phyloP scores from a whole-genome alignment of 2,113 vertebrate species.

The Lophochroa leadbeateri region DNA sequence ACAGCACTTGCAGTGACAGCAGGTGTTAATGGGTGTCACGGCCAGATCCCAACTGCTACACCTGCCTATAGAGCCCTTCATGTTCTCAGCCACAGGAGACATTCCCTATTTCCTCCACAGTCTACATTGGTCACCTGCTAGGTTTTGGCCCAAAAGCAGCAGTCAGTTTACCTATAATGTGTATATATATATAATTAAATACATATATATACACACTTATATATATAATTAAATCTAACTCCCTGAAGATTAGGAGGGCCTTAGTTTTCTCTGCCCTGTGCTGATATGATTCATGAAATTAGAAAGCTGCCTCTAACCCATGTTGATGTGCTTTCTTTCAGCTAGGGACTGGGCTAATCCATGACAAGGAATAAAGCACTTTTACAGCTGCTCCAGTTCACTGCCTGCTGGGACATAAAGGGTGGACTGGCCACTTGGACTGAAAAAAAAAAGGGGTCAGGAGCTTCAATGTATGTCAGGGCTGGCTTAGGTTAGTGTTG shows the following conservation, averaged over 20 bases:
- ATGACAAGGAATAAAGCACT: not conserved
- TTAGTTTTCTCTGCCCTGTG: not conserved
- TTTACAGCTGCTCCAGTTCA: not conserved
- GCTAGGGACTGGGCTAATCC: not conserved
- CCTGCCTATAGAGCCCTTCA: not conserved
- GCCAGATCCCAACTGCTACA: not conserved
- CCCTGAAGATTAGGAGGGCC: not conserved
- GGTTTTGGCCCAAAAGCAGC: not conserved
- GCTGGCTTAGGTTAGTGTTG: not conserved
- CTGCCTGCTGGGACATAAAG: not conserved
- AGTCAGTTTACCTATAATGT: not conserved
- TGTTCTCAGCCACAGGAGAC: fast-evolving
- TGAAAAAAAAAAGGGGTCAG: not conserved
- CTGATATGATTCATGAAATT: not conserved
- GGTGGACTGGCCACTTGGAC: not conserved
- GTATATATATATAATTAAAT: not conserved
- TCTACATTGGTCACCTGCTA: fast-evolving
- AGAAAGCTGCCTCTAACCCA: not conserved
- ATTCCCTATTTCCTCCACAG: not conserved
- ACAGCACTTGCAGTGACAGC: not conserved
- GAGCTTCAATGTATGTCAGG: not conserved
- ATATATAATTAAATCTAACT: not conserved
- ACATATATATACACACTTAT: no score
- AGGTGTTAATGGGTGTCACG: fast-evolving
- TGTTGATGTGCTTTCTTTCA: not conserved